phyloP scores from a whole-genome alignment of 2,113 vertebrate species.

The Ariopsis seemanni region DNA sequence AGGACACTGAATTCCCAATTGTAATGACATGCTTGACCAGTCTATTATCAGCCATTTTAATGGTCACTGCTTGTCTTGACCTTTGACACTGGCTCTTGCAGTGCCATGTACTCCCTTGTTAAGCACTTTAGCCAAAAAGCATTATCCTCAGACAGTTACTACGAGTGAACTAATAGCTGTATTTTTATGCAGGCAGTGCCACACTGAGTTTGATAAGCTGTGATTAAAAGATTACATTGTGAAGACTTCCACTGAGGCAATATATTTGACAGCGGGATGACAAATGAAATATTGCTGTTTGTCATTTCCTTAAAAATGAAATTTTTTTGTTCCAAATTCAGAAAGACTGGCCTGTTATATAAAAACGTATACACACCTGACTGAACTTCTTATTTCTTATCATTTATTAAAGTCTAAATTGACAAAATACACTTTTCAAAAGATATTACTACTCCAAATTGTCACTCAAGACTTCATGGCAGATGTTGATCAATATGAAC shows the following conservation, averaged over 20 bases:
- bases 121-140: slow-evolving; percentile 31
- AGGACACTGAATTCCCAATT: slow-evolving; percentile 22
- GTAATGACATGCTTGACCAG: slow-evolving; percentile 43
- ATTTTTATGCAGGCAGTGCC: background rate
- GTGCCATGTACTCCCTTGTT: background rate
- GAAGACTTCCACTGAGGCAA: slow-evolving; percentile 19
- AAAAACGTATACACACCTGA: background rate
- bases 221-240: slow-evolving; percentile 28
- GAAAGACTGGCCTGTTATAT: background rate
- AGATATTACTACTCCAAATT: background rate
- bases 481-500: background rate
- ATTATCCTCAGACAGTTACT: background rate
- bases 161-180: slow-evolving; percentile 1
- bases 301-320: slow-evolving; percentile 12
- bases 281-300: slow-evolving; percentile 24
- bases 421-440: background rate
- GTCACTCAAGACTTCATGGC: background rate
- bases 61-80: slow-evolving; percentile 43
- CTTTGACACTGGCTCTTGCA: slow-evolving; percentile 39
- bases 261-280: slow-evolving; percentile 12
- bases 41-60: slow-evolving; percentile 42
- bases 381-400: background rate
- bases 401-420: slow-evolving; percentile 18
- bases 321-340: background rate
- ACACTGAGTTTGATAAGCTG: slow-evolving; percentile 6